Evolutionary conservation across 2,113 vertebrate species (phyloP).

Genomic region (Salvelinus alpinus): DNA sequence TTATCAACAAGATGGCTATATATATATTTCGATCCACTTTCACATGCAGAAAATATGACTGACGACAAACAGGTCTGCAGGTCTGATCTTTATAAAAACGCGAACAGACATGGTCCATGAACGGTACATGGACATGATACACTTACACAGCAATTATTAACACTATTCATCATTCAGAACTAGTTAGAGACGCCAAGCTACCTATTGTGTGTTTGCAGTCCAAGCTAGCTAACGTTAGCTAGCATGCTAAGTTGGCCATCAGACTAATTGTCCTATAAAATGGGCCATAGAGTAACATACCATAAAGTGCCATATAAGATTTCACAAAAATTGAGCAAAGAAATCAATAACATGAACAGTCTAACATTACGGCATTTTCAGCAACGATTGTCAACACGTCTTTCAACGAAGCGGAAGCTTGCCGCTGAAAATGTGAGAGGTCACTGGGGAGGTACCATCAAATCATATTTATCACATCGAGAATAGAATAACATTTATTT

Average conservation of each 20-base stretch:
- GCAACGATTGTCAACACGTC: slow-evolving; percentile 26
- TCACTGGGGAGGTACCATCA: slow-evolving; percentile 20
- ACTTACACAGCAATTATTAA: neutral
- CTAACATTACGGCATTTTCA: slow-evolving; percentile 47
- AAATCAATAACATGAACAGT: neutral
- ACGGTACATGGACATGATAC: neutral
- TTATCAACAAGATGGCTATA: neutral
- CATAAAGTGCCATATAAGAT: slow-evolving; percentile 20
- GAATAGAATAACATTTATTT: neutral
- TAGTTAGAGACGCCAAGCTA: neutral
- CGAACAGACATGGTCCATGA: neutral
- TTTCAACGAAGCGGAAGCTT: slow-evolving; percentile 15
- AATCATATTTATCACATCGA: neutral
- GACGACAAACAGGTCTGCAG: neutral
- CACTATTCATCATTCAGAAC: neutral
- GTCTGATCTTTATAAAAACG: neutral
- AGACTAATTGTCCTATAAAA: neutral
- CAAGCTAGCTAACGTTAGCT: slow-evolving; percentile 9
- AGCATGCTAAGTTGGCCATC: slow-evolving; percentile 26
- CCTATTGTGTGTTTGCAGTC: slow-evolving; percentile 14
- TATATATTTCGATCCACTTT: neutral
- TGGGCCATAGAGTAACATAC: slow-evolving; percentile 33
- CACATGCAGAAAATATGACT: neutral
- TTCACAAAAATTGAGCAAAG: neutral
- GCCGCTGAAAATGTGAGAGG: slow-evolving; percentile 24